Conservation (phyloP, 2,888 invertebrate genomes). For the Tetragonula carbonaria region DNA sequence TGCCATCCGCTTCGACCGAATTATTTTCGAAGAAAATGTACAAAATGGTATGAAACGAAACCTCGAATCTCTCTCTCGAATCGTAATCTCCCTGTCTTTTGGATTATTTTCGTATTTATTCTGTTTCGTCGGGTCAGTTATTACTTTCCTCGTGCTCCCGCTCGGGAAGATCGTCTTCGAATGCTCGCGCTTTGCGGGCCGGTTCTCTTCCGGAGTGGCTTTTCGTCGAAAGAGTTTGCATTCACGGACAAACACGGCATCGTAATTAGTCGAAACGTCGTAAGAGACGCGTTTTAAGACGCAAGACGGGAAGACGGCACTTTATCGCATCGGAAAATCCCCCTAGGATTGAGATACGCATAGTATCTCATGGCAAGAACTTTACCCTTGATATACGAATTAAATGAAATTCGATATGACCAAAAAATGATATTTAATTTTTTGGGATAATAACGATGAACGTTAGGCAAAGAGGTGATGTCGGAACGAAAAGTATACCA, state of each 20-base stretch:
- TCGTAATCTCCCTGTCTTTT: background rate
- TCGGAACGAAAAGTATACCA: too few relatives aligned
- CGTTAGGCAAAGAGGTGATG: too few relatives aligned
- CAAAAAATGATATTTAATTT: too few relatives aligned
- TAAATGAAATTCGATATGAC: conserved; percentile 25
- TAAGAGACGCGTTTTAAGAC: conserved; percentile 7
- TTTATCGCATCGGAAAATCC: conserved; percentile 38
- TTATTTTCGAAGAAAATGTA: background rate
- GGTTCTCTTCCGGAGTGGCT: background rate
- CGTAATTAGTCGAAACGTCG: conserved; percentile 58
- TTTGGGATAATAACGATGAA: too few relatives aligned
- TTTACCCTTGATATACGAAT: too few relatives aligned
- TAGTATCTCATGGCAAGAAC: conserved; percentile 35
- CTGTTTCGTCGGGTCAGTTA: conserved; percentile 2
- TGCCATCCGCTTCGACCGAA: too few relatives aligned
- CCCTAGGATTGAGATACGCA: conserved; percentile 44
- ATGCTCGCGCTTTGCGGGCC: too few relatives aligned
- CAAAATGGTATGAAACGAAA: too few relatives aligned
- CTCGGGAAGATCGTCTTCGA: too few relatives aligned
- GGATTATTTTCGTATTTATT: background rate
- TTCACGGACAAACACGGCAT: conserved; percentile 41
- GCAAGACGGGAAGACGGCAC: conserved; percentile 32
- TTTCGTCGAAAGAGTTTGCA: conserved; percentile 31
- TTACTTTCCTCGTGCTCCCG: background rate
- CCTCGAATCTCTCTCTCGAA: background rate